Percentiles rank a stretch among this genome's conserved stretches.
Conservation (phyloP, 2,797 vertebrate species). For the Chelon labrosus region DNA sequence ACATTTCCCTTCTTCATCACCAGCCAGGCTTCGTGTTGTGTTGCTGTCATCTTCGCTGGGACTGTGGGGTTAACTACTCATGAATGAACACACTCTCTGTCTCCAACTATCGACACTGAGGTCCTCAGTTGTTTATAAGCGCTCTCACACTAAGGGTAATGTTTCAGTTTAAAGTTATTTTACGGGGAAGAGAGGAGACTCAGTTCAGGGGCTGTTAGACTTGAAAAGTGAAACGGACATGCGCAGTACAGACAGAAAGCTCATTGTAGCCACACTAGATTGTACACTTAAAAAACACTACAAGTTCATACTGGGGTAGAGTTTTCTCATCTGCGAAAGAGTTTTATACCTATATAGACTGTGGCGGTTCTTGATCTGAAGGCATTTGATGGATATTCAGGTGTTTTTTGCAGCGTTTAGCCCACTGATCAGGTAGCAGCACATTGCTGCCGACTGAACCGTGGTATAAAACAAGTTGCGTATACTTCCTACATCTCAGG, state of each 20-base stretch:
- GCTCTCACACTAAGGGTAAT: slow-evolving; percentile 8
- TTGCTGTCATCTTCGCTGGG: slow-evolving; percentile 52
- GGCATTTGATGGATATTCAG: rapidly evolving
- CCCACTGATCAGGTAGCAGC: not conserved
- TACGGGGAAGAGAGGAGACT: slow-evolving; percentile 50
- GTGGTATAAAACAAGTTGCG: not conserved
- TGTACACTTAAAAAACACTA: not conserved
- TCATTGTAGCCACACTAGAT: slow-evolving; percentile 22
- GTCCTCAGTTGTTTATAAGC: slow-evolving; percentile 19
- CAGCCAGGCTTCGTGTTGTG: slow-evolving; percentile 64
- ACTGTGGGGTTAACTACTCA: not conserved
- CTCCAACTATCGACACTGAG: not conserved
- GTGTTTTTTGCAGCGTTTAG: not conserved
- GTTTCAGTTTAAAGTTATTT: slow-evolving; percentile 57
- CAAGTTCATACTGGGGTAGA: slow-evolving; percentile 9
- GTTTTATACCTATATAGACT: not conserved
- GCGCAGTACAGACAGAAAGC: slow-evolving; percentile 72
- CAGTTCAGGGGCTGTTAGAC: slow-evolving; percentile 57
- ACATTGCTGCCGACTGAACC: not conserved
- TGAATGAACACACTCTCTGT: not conserved
- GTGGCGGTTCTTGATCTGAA: not conserved
- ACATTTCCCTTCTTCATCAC: slow-evolving; percentile 79
- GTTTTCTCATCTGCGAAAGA: not conserved
- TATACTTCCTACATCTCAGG: not conserved
- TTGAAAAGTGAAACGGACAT: slow-evolving; percentile 81